Percentiles rank a stretch among this genome's conserved stretches.
These are phyloP conservation scores for Thunnus thynnus DNA, from an alignment of 2,113 vertebrate genomes.

Conservation along the genomic window DNA sequence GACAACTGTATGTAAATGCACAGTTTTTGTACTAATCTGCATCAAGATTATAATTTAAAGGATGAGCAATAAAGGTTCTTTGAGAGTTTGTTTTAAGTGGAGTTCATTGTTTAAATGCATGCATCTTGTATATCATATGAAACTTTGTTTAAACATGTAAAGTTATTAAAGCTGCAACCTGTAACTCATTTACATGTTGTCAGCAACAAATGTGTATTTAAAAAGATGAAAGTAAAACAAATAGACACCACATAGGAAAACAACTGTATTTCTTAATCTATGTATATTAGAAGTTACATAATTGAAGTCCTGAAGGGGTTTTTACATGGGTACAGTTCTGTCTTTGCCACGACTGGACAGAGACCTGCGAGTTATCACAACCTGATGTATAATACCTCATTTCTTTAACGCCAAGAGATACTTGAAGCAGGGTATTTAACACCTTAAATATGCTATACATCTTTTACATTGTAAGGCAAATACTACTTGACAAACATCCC, in stretches of 20 bases:
- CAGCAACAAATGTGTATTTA: too few species aligned
- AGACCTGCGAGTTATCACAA: slow-evolving; percentile 36
- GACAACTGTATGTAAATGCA: slow-evolving; percentile 61
- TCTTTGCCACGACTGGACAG: slow-evolving; percentile 30
- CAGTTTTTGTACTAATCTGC: slow-evolving; percentile 77
- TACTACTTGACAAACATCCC: slow-evolving; percentile 29
- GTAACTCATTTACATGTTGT: too few species aligned
- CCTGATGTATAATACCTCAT: slow-evolving; percentile 31
- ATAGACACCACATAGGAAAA: slow-evolving; percentile 55
- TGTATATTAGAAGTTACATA: slow-evolving; percentile 78
- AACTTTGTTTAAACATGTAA: neutral
- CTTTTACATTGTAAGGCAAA: slow-evolving; percentile 52
- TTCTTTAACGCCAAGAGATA: slow-evolving; percentile 15
- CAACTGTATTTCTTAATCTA: slow-evolving; percentile 78
- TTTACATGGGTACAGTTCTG: slow-evolving; percentile 58
- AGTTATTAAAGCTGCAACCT: too few species aligned
- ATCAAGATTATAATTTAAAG: slow-evolving; percentile 71
- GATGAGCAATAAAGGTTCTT: slow-evolving; percentile 78
- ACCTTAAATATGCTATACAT: slow-evolving; percentile 26
- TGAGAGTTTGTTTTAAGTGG: slow-evolving; percentile 22
- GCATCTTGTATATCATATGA: neutral
- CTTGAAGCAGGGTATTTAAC: slow-evolving; percentile 21
- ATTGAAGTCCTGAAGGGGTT: slow-evolving; percentile 72
- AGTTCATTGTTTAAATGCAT: neutral
- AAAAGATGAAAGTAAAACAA: neutral